A percentile compares a stretch with the other conserved stretches of the same genome.
Conservation (phyloP, 2,888 invertebrate species). For the Drosophila rubida region DNA sequence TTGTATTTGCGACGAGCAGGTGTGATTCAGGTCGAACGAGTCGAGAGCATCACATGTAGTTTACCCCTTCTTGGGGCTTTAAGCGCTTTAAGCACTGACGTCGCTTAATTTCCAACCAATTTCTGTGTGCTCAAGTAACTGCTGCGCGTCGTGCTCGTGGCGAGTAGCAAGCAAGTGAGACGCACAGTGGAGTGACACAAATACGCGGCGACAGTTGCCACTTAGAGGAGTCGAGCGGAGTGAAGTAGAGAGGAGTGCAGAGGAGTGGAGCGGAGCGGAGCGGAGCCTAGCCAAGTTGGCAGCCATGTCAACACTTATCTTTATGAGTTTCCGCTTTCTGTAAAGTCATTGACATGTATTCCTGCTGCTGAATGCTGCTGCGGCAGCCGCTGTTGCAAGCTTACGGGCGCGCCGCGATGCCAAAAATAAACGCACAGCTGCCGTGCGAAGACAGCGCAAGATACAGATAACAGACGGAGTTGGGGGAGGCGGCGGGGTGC, state of each 20-base stretch:
- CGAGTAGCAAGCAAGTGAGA: constrained; percentile 21
- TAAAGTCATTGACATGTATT: constrained; percentile 83
- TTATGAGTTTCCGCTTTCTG: constrained; percentile 84
- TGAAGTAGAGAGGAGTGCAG: background rate
- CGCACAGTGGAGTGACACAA: constrained; percentile 66
- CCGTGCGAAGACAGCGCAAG: constrained; percentile 27
- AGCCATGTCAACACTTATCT: constrained; percentile 83
- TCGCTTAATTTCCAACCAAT: constrained; percentile 29
- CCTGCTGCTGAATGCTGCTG: constrained; percentile 48
- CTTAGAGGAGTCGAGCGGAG: constrained; percentile 55
- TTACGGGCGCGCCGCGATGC: constrained; percentile 46
- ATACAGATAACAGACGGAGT: constrained; percentile 7
- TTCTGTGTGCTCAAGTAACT: constrained; percentile 35
- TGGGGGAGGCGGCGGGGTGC: no score
- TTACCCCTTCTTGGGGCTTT: no score
- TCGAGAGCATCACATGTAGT: no score
- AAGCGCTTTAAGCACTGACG: background rate
- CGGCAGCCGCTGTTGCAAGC: constrained; percentile 36
- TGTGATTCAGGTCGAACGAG: no score
- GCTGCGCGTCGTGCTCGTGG: background rate
- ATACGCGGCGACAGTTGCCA: constrained; percentile 75
- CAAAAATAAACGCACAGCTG: constrained; percentile 64
- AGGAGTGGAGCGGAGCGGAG: background rate
- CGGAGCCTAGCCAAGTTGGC: constrained; percentile 59
- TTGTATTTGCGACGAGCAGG: no score